phyloP scores from a whole-genome alignment of 2,113 vertebrate genomes.

The Syrmaticus mikado region DNA sequence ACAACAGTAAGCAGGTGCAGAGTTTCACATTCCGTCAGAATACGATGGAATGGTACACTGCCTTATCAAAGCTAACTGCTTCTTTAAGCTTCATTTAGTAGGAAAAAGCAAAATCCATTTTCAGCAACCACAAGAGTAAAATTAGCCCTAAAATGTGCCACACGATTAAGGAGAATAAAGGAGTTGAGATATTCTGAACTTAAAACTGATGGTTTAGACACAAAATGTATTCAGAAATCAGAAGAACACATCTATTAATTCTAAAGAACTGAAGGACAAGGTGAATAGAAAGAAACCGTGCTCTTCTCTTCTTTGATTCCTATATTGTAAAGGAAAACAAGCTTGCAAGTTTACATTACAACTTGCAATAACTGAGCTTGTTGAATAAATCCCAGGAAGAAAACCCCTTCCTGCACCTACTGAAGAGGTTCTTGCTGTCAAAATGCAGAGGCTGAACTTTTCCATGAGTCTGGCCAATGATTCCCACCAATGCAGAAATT shows the following conservation, averaged over 20 bases:
- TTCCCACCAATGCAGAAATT: neutral
- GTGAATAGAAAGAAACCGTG: neutral
- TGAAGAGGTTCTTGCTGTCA: neutral
- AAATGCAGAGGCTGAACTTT: neutral
- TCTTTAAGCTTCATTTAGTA: neutral
- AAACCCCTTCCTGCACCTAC: accelerated
- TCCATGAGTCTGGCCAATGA: neutral
- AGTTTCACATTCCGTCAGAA: neutral
- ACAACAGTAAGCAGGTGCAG: neutral
- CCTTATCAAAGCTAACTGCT: neutral
- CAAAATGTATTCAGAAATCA: neutral
- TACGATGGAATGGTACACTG: accelerated
- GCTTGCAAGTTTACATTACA: neutral
- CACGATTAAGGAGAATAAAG: neutral
- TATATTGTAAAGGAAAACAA: neutral
- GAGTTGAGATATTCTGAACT: neutral
- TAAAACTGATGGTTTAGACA: neutral
- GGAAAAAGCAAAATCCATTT: neutral
- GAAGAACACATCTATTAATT: neutral
- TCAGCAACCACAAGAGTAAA: neutral
- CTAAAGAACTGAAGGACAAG: neutral
- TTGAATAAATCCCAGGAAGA: neutral
- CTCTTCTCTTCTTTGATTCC: neutral
- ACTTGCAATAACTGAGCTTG: neutral
- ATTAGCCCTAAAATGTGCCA: neutral